These are phyloP conservation scores for Perca fluviatilis DNA, from an alignment of 2,113 vertebrate species.

Conservation along the genomic window DNA sequence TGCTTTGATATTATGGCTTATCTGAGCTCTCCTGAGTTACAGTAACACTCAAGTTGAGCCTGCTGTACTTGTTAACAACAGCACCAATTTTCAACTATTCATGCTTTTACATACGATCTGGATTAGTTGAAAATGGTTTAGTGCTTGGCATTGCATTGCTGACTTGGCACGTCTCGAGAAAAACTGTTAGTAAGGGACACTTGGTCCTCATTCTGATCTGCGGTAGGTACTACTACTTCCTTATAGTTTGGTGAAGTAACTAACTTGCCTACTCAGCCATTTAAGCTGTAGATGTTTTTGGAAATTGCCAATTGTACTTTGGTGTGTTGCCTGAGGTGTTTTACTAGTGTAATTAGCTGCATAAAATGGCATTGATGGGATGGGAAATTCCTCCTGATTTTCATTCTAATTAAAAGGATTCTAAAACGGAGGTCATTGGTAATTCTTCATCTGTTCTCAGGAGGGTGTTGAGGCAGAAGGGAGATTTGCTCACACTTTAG, in stretches of 20 bases:
- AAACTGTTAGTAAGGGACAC: background rate
- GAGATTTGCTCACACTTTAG: conserved; percentile 43
- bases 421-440: background rate
- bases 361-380: conserved; percentile 9
- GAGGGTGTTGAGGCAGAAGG: conserved; percentile 40
- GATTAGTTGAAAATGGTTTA: conserved; percentile 69
- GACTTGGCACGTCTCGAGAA: conserved; percentile 33
- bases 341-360: background rate
- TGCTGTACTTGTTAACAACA: conserved; percentile 30
- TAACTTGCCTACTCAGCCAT: conserved; percentile 5
- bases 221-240: background rate
- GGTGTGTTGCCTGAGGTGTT: conserved; percentile 20
- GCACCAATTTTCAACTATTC: conserved; percentile 65
- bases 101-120: conserved; percentile 37
- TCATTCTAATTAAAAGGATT: conserved; percentile 10
- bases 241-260: conserved; percentile 12
- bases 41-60: conserved; percentile 21
- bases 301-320: conserved; percentile 4
- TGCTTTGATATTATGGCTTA: conserved; percentile 53
- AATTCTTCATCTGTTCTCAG: background rate
- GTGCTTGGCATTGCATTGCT: conserved; percentile 62
- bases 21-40: conserved; percentile 26
- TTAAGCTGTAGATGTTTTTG: conserved; percentile 11
- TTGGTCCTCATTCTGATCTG: conserved; percentile 10
- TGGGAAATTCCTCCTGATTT: conserved; percentile 11